These are phyloP conservation scores for Chrysopilus asiliformis DNA, from an alignment of 2,888 invertebrate species.

Conservation along the genomic window DNA sequence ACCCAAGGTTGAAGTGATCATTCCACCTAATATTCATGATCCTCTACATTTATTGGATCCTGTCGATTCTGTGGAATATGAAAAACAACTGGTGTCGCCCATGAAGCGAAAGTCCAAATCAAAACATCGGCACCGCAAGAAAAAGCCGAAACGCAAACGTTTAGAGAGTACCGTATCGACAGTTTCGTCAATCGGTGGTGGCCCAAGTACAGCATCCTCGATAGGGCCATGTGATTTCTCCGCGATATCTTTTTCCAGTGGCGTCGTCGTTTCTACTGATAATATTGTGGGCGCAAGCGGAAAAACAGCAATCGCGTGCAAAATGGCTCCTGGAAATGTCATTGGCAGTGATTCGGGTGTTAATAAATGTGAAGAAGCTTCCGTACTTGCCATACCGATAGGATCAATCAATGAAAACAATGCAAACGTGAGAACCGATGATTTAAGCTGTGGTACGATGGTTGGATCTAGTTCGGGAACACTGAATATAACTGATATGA, in stretches of 20 bases:
- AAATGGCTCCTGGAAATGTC: not conserved
- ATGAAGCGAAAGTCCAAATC: slow-evolving; percentile 39
- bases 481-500: not conserved
- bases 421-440: not conserved
- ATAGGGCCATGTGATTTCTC: too few species aligned
- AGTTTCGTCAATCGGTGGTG: not conserved
- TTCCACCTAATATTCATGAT: slow-evolving; percentile 85
- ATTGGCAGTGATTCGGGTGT: not conserved
- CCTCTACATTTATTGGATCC: slow-evolving; percentile 76
- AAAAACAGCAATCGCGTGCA: slow-evolving; percentile 10
- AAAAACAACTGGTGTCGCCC: slow-evolving; percentile 61
- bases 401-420: not conserved
- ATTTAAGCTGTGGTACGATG: not conserved
- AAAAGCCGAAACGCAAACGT: slow-evolving; percentile 41
- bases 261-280: slow-evolving; percentile 16
- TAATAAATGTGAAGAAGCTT: slow-evolving; percentile 7
- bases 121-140: slow-evolving; percentile 53
- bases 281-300: slow-evolving; percentile 38
- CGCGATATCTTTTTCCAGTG: too few species aligned
- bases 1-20: slow-evolving; percentile 72
- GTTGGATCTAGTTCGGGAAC: not conserved
- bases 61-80: slow-evolving; percentile 68
- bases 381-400: too few species aligned
- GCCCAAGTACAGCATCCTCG: not conserved
- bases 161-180: slow-evolving; percentile 18